Conservation (phyloP, 2,113 vertebrate species). For the Toxotes chatareus region DNA sequence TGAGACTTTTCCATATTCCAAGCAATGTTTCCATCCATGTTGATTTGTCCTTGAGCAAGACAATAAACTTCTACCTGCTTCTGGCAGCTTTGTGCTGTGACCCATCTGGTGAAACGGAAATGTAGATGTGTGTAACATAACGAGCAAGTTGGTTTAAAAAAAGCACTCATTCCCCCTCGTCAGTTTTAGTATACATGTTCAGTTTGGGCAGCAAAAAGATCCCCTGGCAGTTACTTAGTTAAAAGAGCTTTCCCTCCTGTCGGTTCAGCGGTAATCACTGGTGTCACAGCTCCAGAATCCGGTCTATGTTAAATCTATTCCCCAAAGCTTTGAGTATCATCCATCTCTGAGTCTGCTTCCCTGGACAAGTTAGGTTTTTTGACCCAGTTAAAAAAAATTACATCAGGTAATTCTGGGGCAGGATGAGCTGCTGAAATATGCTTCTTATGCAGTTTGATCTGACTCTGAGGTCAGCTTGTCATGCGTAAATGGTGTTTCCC, state of each 20-base stretch:
- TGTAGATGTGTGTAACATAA: slow-evolving; percentile 11
- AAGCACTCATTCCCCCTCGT: slow-evolving; percentile 20
- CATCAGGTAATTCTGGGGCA: slow-evolving; percentile 30
- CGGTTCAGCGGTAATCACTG: slow-evolving; percentile 45
- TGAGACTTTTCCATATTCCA: slow-evolving; percentile 30
- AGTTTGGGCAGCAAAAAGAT: slow-evolving; percentile 28
- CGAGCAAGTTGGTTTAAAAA: slow-evolving; percentile 7
- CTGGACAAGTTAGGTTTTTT: slow-evolving; percentile 42
- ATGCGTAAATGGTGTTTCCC: slow-evolving; percentile 63
- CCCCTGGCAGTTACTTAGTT: slow-evolving; percentile 49
- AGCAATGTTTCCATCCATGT: slow-evolving; percentile 24
- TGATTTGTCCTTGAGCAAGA: slow-evolving; percentile 57
- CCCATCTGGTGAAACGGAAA: slow-evolving; percentile 36
- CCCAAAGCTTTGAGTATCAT: slow-evolving; percentile 61
- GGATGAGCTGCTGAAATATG: slow-evolving; percentile 41
- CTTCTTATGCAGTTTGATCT: slow-evolving; percentile 56
- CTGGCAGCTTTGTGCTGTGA: slow-evolving; percentile 43
- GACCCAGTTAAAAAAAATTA: slow-evolving; percentile 48
- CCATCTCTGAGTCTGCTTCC: slow-evolving; percentile 51
- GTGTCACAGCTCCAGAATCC: slow-evolving; percentile 56
- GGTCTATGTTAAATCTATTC: slow-evolving; percentile 47
- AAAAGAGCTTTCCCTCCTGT: slow-evolving; percentile 63
- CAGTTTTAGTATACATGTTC: slow-evolving; percentile 36
- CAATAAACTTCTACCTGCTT: slow-evolving; percentile 52
- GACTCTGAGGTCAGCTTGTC: slow-evolving; percentile 63